Conservation (phyloP, 2,113 vertebrate species). For the Rhabdomys dilectus region DNA sequence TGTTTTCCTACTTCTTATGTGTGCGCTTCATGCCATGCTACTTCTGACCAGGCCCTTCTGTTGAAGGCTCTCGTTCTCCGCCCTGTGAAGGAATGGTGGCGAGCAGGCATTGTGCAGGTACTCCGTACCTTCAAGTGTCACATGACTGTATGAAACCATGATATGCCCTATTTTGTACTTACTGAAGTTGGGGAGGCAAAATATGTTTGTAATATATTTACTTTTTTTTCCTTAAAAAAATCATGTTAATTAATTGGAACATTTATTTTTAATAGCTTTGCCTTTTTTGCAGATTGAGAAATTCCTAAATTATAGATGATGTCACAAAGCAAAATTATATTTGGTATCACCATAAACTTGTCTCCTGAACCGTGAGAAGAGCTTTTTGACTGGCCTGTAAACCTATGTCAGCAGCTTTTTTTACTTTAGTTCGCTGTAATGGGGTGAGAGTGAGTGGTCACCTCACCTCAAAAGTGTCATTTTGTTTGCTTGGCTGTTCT, state of each 20-base stretch:
- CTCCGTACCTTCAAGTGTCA: conserved; percentile 84
- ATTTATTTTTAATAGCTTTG: conserved; percentile 84
- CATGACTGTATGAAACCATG: conserved; percentile 84
- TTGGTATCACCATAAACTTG: conserved; percentile 79
- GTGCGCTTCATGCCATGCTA: conserved; percentile 77
- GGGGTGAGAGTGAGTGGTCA: conserved; percentile 70
- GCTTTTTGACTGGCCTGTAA: conserved; percentile 76
- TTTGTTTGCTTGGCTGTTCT: conserved; percentile 75
- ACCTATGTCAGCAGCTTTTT: conserved; percentile 77
- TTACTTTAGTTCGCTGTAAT: conserved; percentile 79
- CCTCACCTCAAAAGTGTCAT: conserved; percentile 78
- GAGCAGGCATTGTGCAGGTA: conserved; percentile 83
- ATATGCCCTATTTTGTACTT: conserved; percentile 86
- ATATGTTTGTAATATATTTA: conserved; percentile 88
- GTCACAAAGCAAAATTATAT: conserved; percentile 82
- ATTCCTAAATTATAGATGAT: conserved; percentile 82
- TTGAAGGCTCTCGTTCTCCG: conserved; percentile 82
- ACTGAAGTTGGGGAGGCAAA: conserved; percentile 83
- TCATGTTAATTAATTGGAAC: conserved; percentile 85
- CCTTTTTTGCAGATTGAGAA: conserved; percentile 80
- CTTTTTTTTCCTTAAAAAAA: conserved; percentile 78
- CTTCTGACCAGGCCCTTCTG: conserved; percentile 81
- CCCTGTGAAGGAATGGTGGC: conserved; percentile 81
- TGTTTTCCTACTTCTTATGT: conserved; percentile 76
- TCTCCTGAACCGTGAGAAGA: conserved; percentile 78